A percentile compares a stretch with the other conserved stretches of the same genome.
These are phyloP conservation scores for Macrotrachela quadricornifera DNA, from an alignment of 1,140 invertebrate genomes.

Conservation along the genomic window DNA sequence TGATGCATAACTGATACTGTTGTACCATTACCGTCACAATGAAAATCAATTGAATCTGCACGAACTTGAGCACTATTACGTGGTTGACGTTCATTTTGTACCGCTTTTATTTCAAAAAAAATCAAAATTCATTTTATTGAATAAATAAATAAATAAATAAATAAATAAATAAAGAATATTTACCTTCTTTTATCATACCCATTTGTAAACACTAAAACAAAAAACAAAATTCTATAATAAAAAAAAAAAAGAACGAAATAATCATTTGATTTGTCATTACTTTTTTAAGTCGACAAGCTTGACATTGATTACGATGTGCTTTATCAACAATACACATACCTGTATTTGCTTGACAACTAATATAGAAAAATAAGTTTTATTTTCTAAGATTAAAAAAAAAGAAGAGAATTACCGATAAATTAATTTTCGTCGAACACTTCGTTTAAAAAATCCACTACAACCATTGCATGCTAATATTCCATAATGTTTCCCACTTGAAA, in stretches of 20 bases:
- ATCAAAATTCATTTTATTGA: not conserved
- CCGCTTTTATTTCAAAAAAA: slow-evolving; percentile 43
- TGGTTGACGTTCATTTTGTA: slow-evolving; percentile 95
- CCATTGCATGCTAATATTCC: slow-evolving; percentile 89
- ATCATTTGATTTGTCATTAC: too few species aligned
- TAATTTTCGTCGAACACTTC: slow-evolving; percentile 25
- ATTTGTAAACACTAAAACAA: slow-evolving; percentile 61
- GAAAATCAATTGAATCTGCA: slow-evolving; percentile 64
- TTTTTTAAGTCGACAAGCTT: slow-evolving; percentile 87
- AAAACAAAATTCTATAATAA: too few species aligned
- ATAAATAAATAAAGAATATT: slow-evolving; percentile 32
- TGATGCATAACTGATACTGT: slow-evolving; percentile 48
- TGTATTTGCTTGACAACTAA: slow-evolving; percentile 85
- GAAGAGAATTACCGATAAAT: not conserved
- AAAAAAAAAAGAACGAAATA: too few species aligned
- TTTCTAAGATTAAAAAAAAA: slow-evolving; percentile 33
- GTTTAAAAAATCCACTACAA: slow-evolving; percentile 67
- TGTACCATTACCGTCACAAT: slow-evolving; percentile 62
- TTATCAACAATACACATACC: slow-evolving; percentile 89
- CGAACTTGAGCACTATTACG: slow-evolving; percentile 64
- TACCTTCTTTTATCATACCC: slow-evolving; percentile 99
- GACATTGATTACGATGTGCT: slow-evolving; percentile 90
- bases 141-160: not conserved
- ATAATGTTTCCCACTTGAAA: slow-evolving; percentile 88
- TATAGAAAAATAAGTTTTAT: slow-evolving; percentile 57